Percentiles rank a stretch among this genome's conserved stretches.
These are phyloP conservation scores for Masnerella sp. DNA, from an alignment of 2,888 invertebrate species.

Conservation along the genomic window DNA sequence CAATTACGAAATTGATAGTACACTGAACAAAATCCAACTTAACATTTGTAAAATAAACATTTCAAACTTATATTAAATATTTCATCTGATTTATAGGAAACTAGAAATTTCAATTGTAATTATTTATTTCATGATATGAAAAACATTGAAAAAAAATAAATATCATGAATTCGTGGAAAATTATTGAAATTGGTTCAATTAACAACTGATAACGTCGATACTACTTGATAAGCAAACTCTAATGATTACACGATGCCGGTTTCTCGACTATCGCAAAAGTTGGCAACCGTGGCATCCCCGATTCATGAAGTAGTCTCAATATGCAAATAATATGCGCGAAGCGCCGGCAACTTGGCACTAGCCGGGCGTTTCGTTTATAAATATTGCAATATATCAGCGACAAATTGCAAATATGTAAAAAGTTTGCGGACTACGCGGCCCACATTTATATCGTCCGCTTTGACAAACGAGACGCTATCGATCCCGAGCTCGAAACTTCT, in stretches of 20 bases:
- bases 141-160: too few species aligned
- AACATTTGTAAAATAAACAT: too few species aligned
- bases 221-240: constrained; percentile 42
- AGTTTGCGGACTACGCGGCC: constrained; percentile 30
- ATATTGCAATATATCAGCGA: constrained; percentile 47
- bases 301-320: constrained; percentile 63
- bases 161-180: too few species aligned
- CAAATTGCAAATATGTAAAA: constrained; percentile 43
- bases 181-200: too few species aligned
- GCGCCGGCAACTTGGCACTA: constrained; percentile 38
- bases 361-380: constrained; percentile 39
- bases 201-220: constrained; percentile 1
- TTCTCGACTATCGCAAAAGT: constrained; percentile 47
- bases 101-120: too few species aligned
- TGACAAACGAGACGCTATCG: constrained; percentile 37
- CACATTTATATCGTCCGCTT: constrained; percentile 27
- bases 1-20: too few species aligned
- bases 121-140: too few species aligned
- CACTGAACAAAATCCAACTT: too few species aligned
- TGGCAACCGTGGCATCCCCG: constrained; percentile 56
- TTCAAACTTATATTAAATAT: too few species aligned
- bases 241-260: constrained; percentile 38
- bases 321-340: constrained; percentile 63
- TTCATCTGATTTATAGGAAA: too few species aligned
- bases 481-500: constrained; percentile 25